Conservation (phyloP, 2,797 vertebrate genomes). For the Eulemur coronatus region DNA sequence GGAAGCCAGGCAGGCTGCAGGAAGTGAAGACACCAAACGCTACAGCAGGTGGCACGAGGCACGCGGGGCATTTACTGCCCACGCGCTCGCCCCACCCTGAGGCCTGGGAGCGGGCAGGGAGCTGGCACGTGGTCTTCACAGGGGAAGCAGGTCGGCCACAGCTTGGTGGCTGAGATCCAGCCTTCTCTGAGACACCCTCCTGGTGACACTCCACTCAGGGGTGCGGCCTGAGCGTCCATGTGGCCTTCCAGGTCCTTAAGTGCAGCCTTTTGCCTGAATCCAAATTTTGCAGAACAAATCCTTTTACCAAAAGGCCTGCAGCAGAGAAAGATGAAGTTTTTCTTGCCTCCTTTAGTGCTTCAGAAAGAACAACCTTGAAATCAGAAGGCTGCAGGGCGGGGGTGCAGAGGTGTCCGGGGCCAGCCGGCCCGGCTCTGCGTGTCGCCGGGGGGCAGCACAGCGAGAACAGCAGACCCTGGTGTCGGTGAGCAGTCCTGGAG, state of each 20-base stretch:
- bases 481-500: background rate
- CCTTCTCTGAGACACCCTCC: background rate
- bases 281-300: no score
- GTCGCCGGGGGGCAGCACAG: background rate
- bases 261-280: no score
- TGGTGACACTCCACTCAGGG: accelerated
- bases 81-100: accelerated
- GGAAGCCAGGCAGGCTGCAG: background rate
- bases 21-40: background rate
- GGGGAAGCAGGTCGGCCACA: background rate
- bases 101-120: background rate
- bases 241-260: no score
- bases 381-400: no score
- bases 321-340: no score
- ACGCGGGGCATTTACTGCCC: background rate
- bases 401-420: background rate
- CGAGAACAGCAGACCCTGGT: background rate
- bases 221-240: no score
- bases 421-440: background rate
- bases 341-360: no score
- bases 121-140: background rate
- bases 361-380: no score
- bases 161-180: background rate
- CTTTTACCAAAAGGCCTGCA: no score
- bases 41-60: background rate